These are phyloP conservation scores for Cephus nigrinus DNA, from an alignment of 2,888 invertebrate species.

Conservation along the genomic window DNA sequence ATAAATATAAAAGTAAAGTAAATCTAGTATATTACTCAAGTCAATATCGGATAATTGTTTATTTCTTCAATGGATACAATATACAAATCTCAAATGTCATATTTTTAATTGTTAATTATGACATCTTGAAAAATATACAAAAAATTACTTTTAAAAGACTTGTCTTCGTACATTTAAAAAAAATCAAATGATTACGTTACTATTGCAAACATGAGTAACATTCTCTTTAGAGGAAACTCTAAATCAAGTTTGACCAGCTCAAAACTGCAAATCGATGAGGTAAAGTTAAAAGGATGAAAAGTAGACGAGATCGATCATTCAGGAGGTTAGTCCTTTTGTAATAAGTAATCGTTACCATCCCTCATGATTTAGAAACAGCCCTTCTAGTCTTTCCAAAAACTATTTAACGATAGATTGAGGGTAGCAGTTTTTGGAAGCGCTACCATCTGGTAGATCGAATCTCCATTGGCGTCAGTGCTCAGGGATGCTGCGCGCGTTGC, in stretches of 20 bases:
- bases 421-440: constrained; percentile 9
- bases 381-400: neutral
- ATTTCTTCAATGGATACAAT: neutral
- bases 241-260: neutral
- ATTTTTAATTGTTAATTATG: neutral
- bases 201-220: neutral
- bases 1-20: too few species aligned
- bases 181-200: neutral
- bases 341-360: neutral
- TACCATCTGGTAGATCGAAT: constrained; percentile 11
- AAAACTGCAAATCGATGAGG: neutral
- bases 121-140: neutral
- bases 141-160: neutral
- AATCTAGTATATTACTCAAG: neutral
- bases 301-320: neutral
- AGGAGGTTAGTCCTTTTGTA: neutral
- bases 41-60: neutral
- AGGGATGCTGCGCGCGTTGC: constrained; percentile 20
- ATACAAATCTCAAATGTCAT: neutral
- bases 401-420: neutral
- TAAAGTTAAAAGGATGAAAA: neutral
- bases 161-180: neutral
- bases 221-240: neutral
- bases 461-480: neutral
- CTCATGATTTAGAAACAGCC: neutral